Conservation (phyloP, 1,140 invertebrate genomes). For the Bombus impatiens region DNA sequence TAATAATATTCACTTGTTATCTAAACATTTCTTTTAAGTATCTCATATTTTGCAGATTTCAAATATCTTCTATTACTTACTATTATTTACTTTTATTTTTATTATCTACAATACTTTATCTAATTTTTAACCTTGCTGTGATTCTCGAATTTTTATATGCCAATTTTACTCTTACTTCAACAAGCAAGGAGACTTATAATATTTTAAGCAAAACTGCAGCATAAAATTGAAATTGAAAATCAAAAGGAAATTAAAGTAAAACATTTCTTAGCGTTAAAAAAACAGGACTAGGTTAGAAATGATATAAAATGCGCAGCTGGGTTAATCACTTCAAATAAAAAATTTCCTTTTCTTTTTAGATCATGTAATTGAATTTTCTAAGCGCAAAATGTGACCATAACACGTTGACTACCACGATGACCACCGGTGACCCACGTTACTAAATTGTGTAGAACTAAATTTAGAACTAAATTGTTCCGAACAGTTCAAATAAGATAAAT, state of each 20-base stretch:
- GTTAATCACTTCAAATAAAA: not conserved
- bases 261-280: not conserved
- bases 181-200: not conserved
- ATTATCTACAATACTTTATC: not conserved
- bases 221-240: not conserved
- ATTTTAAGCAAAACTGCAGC: not conserved
- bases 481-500: too few species aligned
- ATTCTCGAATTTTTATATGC: not conserved
- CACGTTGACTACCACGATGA: too few species aligned
- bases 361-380: not conserved
- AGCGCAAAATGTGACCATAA: not conserved
- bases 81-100: not conserved
- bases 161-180: not conserved
- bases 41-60: not conserved
- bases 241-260: not conserved
- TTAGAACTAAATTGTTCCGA: too few species aligned
- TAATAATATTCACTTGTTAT: not conserved
- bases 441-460: too few species aligned
- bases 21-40: not conserved
- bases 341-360: not conserved
- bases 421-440: too few species aligned
- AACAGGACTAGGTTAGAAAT: too few species aligned
- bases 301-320: not conserved
- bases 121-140: not conserved
- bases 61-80: not conserved